Percentiles rank a stretch among this genome's conserved stretches.
These are phyloP conservation scores for Catostylus mosaicus DNA, from an alignment of 30 jellyfish, hydroid and myxozoan genomes.

Conservation along the genomic window DNA sequence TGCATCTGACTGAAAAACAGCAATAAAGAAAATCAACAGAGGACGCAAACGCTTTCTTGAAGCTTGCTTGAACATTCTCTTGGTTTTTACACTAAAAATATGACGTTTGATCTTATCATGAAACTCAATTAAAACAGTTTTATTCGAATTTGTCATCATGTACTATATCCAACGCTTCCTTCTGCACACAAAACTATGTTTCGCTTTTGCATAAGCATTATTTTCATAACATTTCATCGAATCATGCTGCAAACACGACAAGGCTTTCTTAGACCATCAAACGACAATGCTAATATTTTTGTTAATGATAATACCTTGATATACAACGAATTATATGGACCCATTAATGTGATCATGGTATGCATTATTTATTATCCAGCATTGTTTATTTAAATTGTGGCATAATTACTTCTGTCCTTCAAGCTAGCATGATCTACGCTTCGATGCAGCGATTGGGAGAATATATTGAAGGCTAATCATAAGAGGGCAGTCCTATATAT, in stretches of 20 bases:
- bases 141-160: background rate
- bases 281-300: background rate
- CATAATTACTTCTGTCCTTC: background rate
- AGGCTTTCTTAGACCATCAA: background rate
- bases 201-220: background rate
- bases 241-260: background rate
- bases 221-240: background rate
- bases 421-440: background rate
- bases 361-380: background rate
- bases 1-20: too few species aligned
- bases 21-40: too few species aligned
- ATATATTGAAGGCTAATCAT: background rate
- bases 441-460: background rate
- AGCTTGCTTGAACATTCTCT: too few species aligned
- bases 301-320: constrained; percentile 4
- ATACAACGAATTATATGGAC: constrained; percentile 2
- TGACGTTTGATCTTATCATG: too few species aligned
- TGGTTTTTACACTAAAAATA: too few species aligned
- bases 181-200: background rate
- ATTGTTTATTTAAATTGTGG: constrained; percentile 5
- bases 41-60: too few species aligned
- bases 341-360: constrained; percentile 1
- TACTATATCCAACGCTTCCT: background rate
- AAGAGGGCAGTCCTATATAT: constrained; percentile 10
- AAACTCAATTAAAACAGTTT: too few species aligned